Percentiles rank a stretch among this genome's conserved stretches.
Conservation (phyloP, 2,113 vertebrate genomes). For the Aegypius monachus region DNA sequence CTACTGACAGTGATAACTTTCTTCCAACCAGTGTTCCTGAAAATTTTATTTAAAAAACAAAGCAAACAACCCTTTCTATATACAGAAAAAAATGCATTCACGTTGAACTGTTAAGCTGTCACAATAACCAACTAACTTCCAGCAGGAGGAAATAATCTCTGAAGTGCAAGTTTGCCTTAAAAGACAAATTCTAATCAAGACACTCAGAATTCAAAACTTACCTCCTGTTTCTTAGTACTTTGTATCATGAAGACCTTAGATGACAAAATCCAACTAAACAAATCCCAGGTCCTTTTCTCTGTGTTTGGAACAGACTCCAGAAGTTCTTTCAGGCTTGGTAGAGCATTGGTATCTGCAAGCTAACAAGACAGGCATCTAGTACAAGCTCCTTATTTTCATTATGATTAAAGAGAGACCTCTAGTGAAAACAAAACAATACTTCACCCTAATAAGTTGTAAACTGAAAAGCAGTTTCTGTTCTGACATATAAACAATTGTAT, state of each 20-base stretch:
- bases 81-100: not conserved
- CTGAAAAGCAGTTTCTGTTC: not conserved
- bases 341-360: constrained; percentile 83
- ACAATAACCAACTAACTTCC: not conserved
- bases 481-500: not conserved
- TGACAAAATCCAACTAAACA: constrained; percentile 91
- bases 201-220: constrained; percentile 35
- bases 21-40: not conserved
- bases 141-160: not conserved
- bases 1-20: not conserved
- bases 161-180: not conserved
- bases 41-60: not conserved
- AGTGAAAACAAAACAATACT: constrained; percentile 13
- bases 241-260: constrained; percentile 89
- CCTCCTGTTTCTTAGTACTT: constrained; percentile 87
- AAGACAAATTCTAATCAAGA: not conserved
- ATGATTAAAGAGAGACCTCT: constrained; percentile 64
- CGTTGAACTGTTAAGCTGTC: not conserved
- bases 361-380: constrained; percentile 41
- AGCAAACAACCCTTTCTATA: not conserved
- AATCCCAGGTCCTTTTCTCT: constrained; percentile 79
- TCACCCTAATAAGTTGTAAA: not conserved
- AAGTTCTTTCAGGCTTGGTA: constrained; percentile 86
- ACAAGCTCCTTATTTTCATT: not conserved
- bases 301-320: constrained; percentile 74